Evolutionary conservation across 2,113 vertebrate genomes (phyloP).

Genomic region (Osmerus eperlanus): DNA sequence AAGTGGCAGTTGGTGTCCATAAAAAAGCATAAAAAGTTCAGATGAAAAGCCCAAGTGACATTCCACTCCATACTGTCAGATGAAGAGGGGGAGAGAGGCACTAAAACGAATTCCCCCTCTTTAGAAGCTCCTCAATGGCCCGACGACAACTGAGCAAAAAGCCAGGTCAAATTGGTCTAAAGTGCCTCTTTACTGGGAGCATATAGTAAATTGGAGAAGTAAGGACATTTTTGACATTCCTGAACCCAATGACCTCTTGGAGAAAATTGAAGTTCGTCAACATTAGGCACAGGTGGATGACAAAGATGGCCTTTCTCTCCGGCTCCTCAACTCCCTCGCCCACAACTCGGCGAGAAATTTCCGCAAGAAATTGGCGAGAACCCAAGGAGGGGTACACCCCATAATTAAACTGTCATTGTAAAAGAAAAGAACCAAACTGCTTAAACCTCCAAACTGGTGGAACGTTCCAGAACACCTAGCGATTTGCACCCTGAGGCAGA

Average conservation of each 20-base stretch:
- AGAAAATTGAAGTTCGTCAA: constrained; percentile 60
- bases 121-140: not conserved
- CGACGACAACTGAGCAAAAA: constrained; percentile 7
- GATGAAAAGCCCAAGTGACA: too few relatives aligned
- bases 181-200: not conserved
- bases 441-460: not conserved
- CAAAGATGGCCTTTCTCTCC: constrained; percentile 53
- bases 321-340: constrained; percentile 10
- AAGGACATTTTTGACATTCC: constrained; percentile 52
- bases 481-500: too few relatives aligned
- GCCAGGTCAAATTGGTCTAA: constrained; percentile 6
- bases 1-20: too few relatives aligned
- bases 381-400: constrained; percentile 47
- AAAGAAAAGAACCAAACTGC: constrained; percentile 30
- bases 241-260: constrained; percentile 43
- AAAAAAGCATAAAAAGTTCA: too few relatives aligned
- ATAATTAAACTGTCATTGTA: constrained; percentile 74
- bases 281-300: constrained; percentile 67
- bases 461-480: too few relatives aligned
- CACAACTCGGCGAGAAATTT: constrained; percentile 25
- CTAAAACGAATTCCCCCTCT: too few relatives aligned
- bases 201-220: constrained; percentile 19
- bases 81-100: constrained; percentile 16
- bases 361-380: constrained; percentile 40
- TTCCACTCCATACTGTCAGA: not conserved